These are phyloP conservation scores for Entomobrya proxima DNA, from an alignment of 2,888 invertebrate genomes.

Conservation along the genomic window DNA sequence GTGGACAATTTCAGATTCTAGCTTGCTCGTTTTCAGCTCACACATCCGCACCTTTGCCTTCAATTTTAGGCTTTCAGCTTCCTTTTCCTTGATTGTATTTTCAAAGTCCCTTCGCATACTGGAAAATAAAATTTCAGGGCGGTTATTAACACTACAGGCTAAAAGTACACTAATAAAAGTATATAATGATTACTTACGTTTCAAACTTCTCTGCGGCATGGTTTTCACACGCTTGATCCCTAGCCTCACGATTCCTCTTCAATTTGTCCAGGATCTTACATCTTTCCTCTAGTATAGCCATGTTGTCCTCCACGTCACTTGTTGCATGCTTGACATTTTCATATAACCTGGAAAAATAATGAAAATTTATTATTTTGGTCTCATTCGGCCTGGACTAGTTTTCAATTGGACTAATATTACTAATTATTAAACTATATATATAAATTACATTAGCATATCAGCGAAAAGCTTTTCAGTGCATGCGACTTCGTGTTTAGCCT, in stretches of 20 bases:
- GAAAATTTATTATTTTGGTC: no score
- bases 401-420: neutral
- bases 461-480: slow-evolving; percentile 23
- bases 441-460: slow-evolving; percentile 29
- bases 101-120: slow-evolving; percentile 46
- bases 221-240: no score
- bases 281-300: no score
- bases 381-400: no score
- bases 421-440: neutral
- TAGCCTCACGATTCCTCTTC: no score
- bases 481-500: neutral
- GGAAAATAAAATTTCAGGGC: neutral
- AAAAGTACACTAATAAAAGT: no score
- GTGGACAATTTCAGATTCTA: slow-evolving; percentile 22
- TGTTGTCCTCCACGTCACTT: no score
- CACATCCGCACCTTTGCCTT: slow-evolving; percentile 39
- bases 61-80: slow-evolving; percentile 20
- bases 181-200: no score
- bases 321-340: no score
- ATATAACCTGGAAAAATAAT: no score
- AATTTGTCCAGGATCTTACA: no score
- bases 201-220: no score
- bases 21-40: slow-evolving; percentile 11
- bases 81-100: neutral
- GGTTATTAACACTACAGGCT: neutral